These are phyloP conservation scores for Cephalopachus bancanus DNA, from an alignment of 2,797 vertebrate genomes.

Conservation along the genomic window DNA sequence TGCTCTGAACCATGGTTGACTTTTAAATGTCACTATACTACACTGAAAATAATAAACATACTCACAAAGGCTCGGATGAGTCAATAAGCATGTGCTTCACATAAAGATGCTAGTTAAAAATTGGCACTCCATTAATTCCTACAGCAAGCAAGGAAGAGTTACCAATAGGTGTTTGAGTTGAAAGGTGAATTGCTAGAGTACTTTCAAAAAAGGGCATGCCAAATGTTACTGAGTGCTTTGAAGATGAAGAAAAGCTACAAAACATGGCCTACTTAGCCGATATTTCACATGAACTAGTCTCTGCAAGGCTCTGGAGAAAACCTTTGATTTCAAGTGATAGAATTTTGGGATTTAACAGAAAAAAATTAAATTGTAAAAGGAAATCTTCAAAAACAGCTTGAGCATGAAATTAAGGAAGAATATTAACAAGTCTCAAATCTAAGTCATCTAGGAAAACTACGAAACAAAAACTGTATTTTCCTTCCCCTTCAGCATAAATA, in stretches of 20 bases:
- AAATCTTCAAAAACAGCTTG: not conserved
- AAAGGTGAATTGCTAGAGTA: too few species aligned
- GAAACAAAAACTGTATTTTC: not conserved
- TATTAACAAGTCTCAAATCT: not conserved
- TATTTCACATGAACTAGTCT: not conserved
- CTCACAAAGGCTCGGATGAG: not conserved
- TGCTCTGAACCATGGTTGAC: slow-evolving; percentile 55
- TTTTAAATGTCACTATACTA: slow-evolving; percentile 58
- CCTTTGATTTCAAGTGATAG: not conserved
- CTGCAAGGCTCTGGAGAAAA: not conserved
- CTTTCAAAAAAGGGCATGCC: not conserved
- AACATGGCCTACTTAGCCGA: not conserved
- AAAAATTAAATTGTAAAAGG: not conserved
- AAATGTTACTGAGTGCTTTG: not conserved
- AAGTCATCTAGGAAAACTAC: not conserved
- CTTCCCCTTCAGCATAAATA: not conserved
- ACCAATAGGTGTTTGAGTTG: not conserved
- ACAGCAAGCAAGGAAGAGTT: not conserved
- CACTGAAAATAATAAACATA: not conserved
- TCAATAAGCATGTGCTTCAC: slow-evolving; percentile 3
- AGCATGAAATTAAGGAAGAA: not conserved
- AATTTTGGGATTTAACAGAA: not conserved
- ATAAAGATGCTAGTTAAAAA: not conserved
- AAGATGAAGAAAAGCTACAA: not conserved
- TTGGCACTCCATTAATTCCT: slow-evolving; percentile 50